These are phyloP conservation scores for Atethmia centrago DNA, from an alignment of 2,888 invertebrate genomes.

Conservation along the genomic window DNA sequence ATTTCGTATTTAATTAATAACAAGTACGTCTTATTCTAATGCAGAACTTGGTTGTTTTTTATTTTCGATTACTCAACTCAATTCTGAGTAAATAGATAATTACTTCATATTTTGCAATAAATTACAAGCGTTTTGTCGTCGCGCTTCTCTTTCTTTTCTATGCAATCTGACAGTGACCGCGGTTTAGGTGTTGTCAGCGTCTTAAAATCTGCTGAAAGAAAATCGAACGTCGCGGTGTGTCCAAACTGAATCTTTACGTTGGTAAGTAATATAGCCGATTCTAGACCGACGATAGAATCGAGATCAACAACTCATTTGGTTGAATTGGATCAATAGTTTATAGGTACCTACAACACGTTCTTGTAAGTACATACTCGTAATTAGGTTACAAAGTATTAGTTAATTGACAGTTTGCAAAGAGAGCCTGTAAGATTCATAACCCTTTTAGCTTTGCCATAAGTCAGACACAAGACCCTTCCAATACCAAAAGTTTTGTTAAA, in stretches of 20 bases:
- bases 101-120: too few species aligned
- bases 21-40: too few species aligned
- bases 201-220: not conserved
- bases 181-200: too few species aligned
- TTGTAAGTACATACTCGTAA: too few species aligned
- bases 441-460: not conserved
- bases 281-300: not conserved
- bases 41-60: too few species aligned
- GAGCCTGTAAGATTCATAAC: not conserved
- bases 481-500: not conserved
- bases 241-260: not conserved
- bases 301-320: not conserved
- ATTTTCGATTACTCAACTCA: too few species aligned
- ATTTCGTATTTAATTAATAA: too few species aligned
- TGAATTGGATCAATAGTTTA: not conserved
- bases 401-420: not conserved
- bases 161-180: too few species aligned
- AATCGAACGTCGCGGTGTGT: not conserved
- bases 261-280: not conserved
- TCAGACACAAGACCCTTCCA: not conserved
- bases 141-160: too few species aligned
- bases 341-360: too few species aligned
- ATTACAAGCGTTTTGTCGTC: too few species aligned
- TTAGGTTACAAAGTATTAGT: not conserved
- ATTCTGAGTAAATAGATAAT: too few species aligned